phyloP scores from a whole-genome alignment of 2,113 vertebrate species.

The Neofelis nebulosa region DNA sequence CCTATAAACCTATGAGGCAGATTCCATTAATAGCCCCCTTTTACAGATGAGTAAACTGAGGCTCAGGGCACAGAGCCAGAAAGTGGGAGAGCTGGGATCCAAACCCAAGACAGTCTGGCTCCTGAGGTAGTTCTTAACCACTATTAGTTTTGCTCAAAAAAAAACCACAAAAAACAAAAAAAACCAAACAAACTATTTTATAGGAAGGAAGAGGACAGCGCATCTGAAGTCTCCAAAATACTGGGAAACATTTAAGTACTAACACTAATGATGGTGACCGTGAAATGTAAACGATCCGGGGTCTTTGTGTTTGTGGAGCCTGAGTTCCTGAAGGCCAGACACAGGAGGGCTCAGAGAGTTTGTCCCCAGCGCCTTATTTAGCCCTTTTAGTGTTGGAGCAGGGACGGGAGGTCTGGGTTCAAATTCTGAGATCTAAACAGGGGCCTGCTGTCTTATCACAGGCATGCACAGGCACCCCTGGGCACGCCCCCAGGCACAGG shows the following conservation, averaged over 20 bases:
- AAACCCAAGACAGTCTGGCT: background rate
- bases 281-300: background rate
- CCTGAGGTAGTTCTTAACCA: background rate
- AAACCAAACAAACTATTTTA: background rate
- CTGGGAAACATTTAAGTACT: background rate
- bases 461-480: no score
- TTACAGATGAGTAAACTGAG: background rate
- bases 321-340: background rate
- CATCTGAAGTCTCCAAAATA: background rate
- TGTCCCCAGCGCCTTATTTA: background rate
- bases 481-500: background rate
- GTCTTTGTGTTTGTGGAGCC: background rate
- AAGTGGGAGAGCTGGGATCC: background rate
- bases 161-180: background rate
- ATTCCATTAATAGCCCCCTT: background rate
- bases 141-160: background rate
- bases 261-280: background rate
- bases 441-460: rapidly evolving
- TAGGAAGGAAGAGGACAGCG: background rate
- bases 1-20: background rate
- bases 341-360: background rate
- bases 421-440: background rate
- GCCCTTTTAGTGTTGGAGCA: background rate
- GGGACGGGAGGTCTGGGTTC: background rate
- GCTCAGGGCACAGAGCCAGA: background rate